Percentiles rank a stretch among this genome's conserved stretches.
phyloP scores from a whole-genome alignment of 2,797 vertebrate genomes.

The Enteromius mattozi region DNA sequence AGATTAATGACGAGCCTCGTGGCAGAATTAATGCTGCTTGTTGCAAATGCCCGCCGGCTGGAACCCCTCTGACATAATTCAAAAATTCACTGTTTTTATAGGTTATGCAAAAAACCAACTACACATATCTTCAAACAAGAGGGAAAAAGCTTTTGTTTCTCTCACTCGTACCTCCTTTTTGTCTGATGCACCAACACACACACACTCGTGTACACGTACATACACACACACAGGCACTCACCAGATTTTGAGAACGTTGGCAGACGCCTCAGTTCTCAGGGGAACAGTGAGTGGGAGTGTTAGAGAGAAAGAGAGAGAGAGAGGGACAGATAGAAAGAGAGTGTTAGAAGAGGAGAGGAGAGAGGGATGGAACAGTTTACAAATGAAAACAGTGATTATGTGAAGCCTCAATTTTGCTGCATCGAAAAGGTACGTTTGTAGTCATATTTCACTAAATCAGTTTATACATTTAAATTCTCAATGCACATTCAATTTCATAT shows the following conservation, averaged over 20 bases:
- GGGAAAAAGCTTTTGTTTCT: constrained; percentile 15
- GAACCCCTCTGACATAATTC: constrained; percentile 1
- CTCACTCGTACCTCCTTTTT: constrained; percentile 17
- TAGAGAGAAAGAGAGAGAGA: constrained; percentile 43
- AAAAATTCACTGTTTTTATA: constrained; percentile 22
- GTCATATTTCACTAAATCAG: too few relatives aligned
- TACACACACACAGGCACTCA: constrained; percentile 29
- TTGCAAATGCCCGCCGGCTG: not conserved
- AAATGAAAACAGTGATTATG: constrained; percentile 49
- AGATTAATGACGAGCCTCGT: constrained; percentile 42
- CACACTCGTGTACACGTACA: not conserved
- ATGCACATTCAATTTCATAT: not conserved
- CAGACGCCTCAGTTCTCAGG: constrained; percentile 58
- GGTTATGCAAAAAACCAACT: not conserved
- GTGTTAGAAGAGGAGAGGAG: constrained; percentile 59
- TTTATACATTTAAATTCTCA: too few relatives aligned
- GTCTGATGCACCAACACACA: constrained; percentile 13
- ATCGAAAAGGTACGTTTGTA: constrained; percentile 15
- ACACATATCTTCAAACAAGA: constrained; percentile 3
- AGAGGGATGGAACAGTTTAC: constrained; percentile 53
- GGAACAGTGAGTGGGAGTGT: constrained; percentile 62
- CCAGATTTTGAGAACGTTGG: constrained; percentile 58
- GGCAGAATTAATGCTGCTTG: constrained; percentile 30
- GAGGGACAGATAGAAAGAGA: constrained; percentile 41
- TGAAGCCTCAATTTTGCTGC: constrained; percentile 50